A percentile compares a stretch with the other conserved stretches of the same genome.
phyloP scores from a whole-genome alignment of 2,888 invertebrate species.

The Acholoe squamosa region DNA sequence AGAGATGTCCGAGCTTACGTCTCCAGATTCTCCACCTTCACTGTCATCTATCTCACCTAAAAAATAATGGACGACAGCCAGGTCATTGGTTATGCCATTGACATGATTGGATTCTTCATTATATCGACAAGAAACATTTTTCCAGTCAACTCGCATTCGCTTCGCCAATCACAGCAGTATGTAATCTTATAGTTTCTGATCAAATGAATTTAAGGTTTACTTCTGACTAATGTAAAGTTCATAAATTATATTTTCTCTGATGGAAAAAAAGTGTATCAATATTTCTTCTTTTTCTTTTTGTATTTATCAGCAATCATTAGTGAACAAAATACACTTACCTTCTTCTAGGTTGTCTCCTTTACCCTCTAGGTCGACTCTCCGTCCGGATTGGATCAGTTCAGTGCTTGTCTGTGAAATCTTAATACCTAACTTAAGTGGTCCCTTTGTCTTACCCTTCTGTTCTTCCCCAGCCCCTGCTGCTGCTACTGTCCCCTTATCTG shows the following conservation, averaged over 20 bases:
- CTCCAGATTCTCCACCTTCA: background rate
- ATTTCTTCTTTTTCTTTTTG: too few relatives aligned
- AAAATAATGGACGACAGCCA: too few relatives aligned
- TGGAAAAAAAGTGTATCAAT: too few relatives aligned
- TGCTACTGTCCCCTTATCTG: background rate
- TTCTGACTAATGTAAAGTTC: too few relatives aligned
- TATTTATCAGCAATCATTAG: background rate
- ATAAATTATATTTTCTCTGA: too few relatives aligned
- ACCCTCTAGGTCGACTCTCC: slow-evolving; percentile 56
- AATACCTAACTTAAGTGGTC: slow-evolving; percentile 17
- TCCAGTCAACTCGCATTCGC: too few relatives aligned
- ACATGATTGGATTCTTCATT: too few relatives aligned
- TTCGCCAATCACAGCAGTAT: too few relatives aligned
- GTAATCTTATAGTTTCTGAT: too few relatives aligned
- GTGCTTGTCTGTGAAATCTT: slow-evolving; percentile 65
- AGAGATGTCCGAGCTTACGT: background rate
- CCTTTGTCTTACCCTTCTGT: background rate
- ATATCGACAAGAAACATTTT: too few relatives aligned
- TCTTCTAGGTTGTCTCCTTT: slow-evolving; percentile 34
- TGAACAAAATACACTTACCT: slow-evolving; percentile 13
- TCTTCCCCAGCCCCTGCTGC: background rate
- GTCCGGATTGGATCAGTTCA: slow-evolving; percentile 65
- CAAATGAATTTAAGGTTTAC: too few relatives aligned
- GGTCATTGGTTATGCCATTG: too few relatives aligned
- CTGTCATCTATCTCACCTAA: slow-evolving; percentile 51